These are phyloP conservation scores for Palythoa heliodiscus DNA, from an alignment of 92 coral and sea anemone species.

Conservation along the genomic window DNA sequence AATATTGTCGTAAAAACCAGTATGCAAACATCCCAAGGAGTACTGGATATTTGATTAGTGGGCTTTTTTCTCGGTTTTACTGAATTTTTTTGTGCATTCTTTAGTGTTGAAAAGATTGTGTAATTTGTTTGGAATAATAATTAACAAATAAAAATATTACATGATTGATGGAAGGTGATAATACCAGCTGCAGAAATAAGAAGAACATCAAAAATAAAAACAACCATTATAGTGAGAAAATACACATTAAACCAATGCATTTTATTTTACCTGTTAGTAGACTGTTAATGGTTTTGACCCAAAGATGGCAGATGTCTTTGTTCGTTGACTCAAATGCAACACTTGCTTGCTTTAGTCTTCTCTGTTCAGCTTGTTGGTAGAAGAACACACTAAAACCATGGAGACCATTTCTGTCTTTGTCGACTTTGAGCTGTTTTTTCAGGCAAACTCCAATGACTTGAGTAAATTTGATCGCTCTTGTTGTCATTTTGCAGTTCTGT, in stretches of 20 bases:
- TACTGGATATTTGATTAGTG: too few species aligned
- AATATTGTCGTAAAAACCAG: too few species aligned
- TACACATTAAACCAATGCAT: background rate
- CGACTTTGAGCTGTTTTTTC: constrained; percentile 47
- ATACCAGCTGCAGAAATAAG: too few species aligned
- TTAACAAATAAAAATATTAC: too few species aligned
- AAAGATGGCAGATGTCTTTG: constrained; percentile 56
- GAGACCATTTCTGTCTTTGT: constrained; percentile 43
- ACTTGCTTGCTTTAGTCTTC: constrained; percentile 62
- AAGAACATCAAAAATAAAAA: background rate
- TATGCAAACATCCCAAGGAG: too few species aligned
- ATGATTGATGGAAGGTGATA: too few species aligned
- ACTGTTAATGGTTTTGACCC: constrained; percentile 69
- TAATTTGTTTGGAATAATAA: too few species aligned
- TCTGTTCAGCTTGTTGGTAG: constrained; percentile 52
- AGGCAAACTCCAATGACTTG: constrained; percentile 78
- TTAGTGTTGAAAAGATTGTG: too few species aligned
- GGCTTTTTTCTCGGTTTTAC: too few species aligned
- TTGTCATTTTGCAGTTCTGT: constrained; percentile 50
- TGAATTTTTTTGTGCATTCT: too few species aligned
- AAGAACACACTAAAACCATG: constrained; percentile 70
- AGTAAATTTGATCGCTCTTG: constrained; percentile 57
- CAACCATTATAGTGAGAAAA: background rate
- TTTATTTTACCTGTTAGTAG: constrained; percentile 49
- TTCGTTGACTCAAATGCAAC: constrained; percentile 71